Conservation (phyloP, 1,140 invertebrate genomes). For the Aleiodes sp. region DNA sequence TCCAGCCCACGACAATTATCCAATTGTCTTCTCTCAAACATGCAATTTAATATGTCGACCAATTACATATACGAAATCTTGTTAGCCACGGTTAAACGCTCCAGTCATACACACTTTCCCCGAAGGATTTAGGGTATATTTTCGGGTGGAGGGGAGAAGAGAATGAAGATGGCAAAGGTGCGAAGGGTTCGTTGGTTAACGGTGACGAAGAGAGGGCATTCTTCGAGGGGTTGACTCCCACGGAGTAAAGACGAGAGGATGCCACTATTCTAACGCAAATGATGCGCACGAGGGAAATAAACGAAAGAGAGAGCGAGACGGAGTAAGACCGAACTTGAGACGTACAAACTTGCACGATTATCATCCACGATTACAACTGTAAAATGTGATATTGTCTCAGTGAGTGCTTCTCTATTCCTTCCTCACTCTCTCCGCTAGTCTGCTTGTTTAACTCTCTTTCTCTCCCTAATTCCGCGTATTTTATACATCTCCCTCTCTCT, state of each 20-base stretch:
- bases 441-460: slow-evolving; percentile 2
- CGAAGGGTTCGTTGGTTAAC: slow-evolving; percentile 1
- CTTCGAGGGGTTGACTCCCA: slow-evolving; percentile 53
- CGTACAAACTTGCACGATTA: slow-evolving; percentile 61
- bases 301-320: slow-evolving; percentile 32
- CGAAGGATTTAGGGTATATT: slow-evolving; percentile 17
- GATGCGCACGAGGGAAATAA: slow-evolving; percentile 14
- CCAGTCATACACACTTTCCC: slow-evolving; percentile 36
- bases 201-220: slow-evolving; percentile 57
- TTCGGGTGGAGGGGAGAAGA: too few species aligned
- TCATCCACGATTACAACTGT: slow-evolving; percentile 62
- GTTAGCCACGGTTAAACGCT: slow-evolving; percentile 63
- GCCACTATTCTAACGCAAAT: slow-evolving; percentile 34
- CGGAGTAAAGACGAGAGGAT: slow-evolving; percentile 34
- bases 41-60: slow-evolving; percentile 68
- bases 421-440: background rate
- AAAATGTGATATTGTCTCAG: slow-evolving; percentile 58
- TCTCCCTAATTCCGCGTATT: slow-evolving; percentile 21
- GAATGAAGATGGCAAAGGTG: background rate
- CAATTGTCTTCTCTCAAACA: slow-evolving; percentile 41
- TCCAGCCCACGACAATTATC: slow-evolving; percentile 60
- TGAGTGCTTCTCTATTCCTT: too few species aligned
- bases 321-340: too few species aligned
- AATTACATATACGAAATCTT: slow-evolving; percentile 68
- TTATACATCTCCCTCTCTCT: slow-evolving; percentile 7